phyloP scores from a whole-genome alignment of 92 coral and sea anemone genomes.

The Zoanthus solanderi region DNA sequence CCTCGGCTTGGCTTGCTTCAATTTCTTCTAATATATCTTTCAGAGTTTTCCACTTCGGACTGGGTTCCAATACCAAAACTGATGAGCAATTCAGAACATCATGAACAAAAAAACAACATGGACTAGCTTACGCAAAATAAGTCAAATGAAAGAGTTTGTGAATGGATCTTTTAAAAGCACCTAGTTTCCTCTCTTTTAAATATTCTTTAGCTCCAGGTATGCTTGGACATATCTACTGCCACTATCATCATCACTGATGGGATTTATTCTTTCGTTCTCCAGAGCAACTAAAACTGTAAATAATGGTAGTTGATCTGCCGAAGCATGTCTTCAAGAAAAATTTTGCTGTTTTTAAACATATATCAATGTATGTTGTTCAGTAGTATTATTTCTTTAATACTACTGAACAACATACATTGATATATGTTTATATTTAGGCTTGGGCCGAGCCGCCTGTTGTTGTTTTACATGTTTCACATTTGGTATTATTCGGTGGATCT shows the following conservation, averaged over 20 bases:
- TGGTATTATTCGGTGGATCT: too few species aligned
- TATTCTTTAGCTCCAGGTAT: neutral
- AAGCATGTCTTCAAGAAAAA: too few species aligned
- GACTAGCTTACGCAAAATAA: neutral
- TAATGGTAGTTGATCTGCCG: too few species aligned
- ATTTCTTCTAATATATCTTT: slow-evolving; percentile 90
- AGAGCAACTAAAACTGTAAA: too few species aligned
- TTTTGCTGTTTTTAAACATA: too few species aligned
- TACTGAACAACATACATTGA: too few species aligned
- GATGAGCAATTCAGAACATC: slow-evolving; percentile 6
- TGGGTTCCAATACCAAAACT: slow-evolving; percentile 84
- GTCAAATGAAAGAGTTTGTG: neutral
- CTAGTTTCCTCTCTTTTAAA: neutral
- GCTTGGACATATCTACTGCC: neutral
- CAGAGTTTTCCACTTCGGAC: slow-evolving; percentile 95
- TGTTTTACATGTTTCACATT: too few species aligned
- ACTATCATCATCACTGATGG: neutral
- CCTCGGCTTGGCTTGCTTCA: slow-evolving; percentile 78
- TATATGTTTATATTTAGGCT: too few species aligned
- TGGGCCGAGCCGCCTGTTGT: too few species aligned
- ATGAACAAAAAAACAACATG: neutral
- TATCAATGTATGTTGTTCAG: too few species aligned
- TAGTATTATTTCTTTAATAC: too few species aligned
- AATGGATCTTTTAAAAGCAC: neutral
- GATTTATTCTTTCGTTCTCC: neutral